Conservation (phyloP, 2,113 vertebrate genomes). For the Otus sunia region DNA sequence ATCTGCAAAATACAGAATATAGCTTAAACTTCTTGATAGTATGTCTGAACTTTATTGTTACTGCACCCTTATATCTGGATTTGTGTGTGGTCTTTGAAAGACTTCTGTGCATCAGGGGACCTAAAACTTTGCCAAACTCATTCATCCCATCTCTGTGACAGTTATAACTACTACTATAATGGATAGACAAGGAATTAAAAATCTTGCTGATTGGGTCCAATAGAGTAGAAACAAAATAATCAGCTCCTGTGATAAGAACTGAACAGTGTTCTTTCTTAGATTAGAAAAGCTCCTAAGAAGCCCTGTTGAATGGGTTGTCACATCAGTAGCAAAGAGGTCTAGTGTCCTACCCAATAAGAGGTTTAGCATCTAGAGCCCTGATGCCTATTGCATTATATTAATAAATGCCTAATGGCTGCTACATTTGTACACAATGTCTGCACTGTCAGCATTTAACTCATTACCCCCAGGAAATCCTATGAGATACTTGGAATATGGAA, state of each 20-base stretch:
- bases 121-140: neutral
- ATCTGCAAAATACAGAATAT: neutral
- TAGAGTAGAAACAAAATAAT: neutral
- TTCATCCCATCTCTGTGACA: neutral
- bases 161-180: neutral
- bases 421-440: neutral
- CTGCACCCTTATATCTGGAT: neutral
- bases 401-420: neutral
- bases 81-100: neutral
- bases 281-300: neutral
- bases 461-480: neutral
- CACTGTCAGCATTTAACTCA: neutral
- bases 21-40: neutral
- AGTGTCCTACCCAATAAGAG: neutral
- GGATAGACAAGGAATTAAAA: neutral
- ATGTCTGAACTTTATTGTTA: neutral
- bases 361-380: neutral
- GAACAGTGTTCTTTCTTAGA: neutral
- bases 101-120: neutral
- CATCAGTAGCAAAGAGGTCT: neutral
- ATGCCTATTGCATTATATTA: neutral
- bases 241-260: neutral
- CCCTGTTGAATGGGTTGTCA: neutral
- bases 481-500: neutral
- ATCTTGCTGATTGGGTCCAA: neutral